Conservation (phyloP, 2,888 invertebrate genomes). For the Shargacucullia verbasci region DNA sequence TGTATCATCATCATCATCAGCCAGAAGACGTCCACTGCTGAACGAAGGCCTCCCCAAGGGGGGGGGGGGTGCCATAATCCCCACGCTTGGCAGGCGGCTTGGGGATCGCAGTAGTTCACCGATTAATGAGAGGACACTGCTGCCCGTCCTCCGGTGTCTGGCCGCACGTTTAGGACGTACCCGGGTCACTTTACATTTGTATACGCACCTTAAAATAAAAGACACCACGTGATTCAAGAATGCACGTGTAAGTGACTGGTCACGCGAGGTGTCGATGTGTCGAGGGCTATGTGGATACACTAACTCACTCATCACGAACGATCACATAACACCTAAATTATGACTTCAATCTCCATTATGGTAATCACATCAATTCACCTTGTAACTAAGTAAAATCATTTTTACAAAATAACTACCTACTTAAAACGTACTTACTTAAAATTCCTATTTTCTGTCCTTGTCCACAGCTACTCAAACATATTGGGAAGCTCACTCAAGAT, state of each 20-base stretch:
- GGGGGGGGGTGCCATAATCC: too few relatives aligned
- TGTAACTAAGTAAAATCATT: conserved; percentile 5
- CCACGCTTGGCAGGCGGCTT: too few relatives aligned
- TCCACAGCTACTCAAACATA: conserved; percentile 49
- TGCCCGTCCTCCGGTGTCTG: too few relatives aligned
- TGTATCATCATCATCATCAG: too few relatives aligned
- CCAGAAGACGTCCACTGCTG: too few relatives aligned
- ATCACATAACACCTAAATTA: conserved; percentile 9
- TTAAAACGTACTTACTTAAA: conserved; percentile 23
- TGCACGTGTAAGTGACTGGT: conserved; percentile 1
- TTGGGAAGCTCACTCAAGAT: conserved; percentile 45
- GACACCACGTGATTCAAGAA: too few relatives aligned
- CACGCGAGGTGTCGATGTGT: background rate
- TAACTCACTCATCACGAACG: conserved; percentile 3
- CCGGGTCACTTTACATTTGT: too few relatives aligned
- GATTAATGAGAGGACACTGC: too few relatives aligned
- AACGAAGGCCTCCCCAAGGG: too few relatives aligned
- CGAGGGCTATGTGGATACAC: background rate
- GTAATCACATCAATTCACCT: conserved; percentile 22
- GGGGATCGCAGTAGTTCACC: too few relatives aligned
- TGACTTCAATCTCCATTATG: conserved; percentile 24
- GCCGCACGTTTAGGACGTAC: too few relatives aligned
- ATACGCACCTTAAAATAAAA: too few relatives aligned
- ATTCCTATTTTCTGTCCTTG: conserved; percentile 38
- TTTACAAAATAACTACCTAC: conserved; percentile 12